These are phyloP conservation scores for Eristalis pertinax DNA, from an alignment of 2,888 invertebrate species.

Conservation along the genomic window DNA sequence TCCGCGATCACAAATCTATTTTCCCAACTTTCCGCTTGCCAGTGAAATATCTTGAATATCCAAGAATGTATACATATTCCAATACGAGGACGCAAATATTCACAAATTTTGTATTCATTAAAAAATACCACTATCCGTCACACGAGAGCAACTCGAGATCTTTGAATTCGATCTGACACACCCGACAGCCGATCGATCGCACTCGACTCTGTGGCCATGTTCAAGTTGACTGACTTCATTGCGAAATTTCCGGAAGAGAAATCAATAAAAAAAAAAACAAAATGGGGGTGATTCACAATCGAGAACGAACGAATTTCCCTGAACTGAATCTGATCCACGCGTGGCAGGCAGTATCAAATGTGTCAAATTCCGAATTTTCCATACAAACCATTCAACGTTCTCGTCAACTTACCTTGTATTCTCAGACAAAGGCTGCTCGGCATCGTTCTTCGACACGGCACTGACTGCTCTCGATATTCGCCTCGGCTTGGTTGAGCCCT, in stretches of 20 bases:
- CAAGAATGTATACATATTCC: neutral
- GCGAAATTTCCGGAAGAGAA: neutral
- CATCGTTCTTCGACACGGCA: constrained; percentile 80
- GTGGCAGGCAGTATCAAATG: neutral
- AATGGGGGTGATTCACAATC: neutral
- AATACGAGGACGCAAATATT: neutral
- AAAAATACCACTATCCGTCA: neutral
- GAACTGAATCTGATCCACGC: neutral
- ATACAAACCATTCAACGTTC: neutral
- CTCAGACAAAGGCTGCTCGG: constrained; percentile 80
- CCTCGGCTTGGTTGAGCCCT: constrained; percentile 81
- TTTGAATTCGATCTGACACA: neutral
- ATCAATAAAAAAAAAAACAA: neutral
- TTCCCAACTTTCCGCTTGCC: neutral
- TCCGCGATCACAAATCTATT: neutral
- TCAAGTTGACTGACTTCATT: neutral
- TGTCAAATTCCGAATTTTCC: no score
- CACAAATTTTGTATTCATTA: neutral
- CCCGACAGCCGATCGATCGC: neutral
- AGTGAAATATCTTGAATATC: neutral
- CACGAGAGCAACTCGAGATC: neutral
- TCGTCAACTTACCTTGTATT: constrained; percentile 76
- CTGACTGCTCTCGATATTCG: constrained; percentile 81
- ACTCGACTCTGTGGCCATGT: neutral
- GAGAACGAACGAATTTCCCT: neutral